Evolutionary conservation across 2,113 vertebrate genomes (phyloP).

Genomic region (Emydura subglobosa): DNA sequence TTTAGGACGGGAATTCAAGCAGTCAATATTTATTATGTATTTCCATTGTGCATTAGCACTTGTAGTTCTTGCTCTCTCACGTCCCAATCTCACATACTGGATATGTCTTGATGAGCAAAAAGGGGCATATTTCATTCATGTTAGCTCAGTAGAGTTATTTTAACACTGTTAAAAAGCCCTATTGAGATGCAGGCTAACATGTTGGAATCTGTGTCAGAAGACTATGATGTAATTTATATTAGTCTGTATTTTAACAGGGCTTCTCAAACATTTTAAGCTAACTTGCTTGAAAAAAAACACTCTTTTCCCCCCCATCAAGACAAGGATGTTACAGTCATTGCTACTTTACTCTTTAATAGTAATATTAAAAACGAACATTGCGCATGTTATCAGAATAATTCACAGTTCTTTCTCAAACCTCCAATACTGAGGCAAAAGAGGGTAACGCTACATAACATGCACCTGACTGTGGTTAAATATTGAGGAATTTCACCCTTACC

Average conservation of each 20-base stretch:
- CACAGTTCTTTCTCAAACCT: background rate
- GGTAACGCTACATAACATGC: background rate
- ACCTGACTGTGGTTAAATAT: conserved; percentile 16
- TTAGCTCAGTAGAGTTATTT: background rate
- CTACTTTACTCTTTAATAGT: background rate
- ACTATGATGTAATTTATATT: background rate
- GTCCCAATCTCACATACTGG: background rate
- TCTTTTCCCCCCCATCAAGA: background rate
- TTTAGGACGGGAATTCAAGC: rapidly evolving
- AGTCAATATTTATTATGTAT: background rate
- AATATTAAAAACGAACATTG: background rate
- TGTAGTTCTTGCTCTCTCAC: background rate
- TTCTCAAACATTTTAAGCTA: background rate
- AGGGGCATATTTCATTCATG: background rate
- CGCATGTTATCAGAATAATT: background rate
- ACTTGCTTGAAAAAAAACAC: background rate
- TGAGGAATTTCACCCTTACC: background rate
- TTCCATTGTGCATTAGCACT: background rate
- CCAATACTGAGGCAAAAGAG: background rate
- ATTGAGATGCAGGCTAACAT: background rate
- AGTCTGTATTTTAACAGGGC: background rate
- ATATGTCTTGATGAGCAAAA: background rate
- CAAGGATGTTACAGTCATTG: background rate
- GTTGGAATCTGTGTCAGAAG: background rate
- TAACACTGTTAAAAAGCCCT: background rate